These are phyloP conservation scores for Dimorphilus gyrociliatus DNA, from an alignment of 2,888 invertebrate genomes.

Conservation along the genomic window DNA sequence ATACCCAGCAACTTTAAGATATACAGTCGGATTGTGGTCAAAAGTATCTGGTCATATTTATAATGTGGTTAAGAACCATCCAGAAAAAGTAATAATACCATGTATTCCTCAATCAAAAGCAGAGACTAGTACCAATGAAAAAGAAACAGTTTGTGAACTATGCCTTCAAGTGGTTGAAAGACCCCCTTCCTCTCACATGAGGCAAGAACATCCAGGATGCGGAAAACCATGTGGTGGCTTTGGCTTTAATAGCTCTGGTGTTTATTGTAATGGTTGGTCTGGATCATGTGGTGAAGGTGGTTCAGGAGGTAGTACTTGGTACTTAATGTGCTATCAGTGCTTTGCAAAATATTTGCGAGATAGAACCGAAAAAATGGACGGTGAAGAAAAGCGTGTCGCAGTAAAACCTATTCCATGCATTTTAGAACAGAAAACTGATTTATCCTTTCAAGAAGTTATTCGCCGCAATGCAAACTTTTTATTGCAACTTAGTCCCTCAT, in stretches of 20 bases:
- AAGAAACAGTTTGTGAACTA: constrained; percentile 57
- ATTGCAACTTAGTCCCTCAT: no score
- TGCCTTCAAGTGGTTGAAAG: constrained; percentile 51
- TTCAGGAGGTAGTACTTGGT: constrained; percentile 60
- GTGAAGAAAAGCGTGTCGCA: constrained; percentile 23
- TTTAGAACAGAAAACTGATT: no score
- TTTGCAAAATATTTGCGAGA: constrained; percentile 56
- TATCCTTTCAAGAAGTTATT: no score
- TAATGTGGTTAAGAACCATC: no score
- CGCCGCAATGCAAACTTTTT: no score
- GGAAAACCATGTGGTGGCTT: constrained; percentile 65
- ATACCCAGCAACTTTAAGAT: no score
- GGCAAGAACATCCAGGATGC: constrained; percentile 74
- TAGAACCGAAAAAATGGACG: no score
- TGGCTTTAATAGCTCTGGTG: constrained; percentile 79
- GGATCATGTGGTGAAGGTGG: constrained; percentile 75
- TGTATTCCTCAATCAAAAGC: no score
- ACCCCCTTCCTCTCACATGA: constrained; percentile 81
- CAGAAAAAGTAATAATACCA: no score
- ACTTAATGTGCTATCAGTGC: constrained; percentile 76
- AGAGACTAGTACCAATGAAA: constrained; percentile 15
- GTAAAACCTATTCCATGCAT: no score
- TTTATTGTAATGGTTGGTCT: constrained; percentile 70
- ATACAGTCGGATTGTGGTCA: no score
- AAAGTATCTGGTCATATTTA: no score